Evolutionary conservation across 2,888 invertebrate species (phyloP), one percentile per base, ranked within the genome.

Genomic region (Hirtodrosophila histrioides): DNA sequence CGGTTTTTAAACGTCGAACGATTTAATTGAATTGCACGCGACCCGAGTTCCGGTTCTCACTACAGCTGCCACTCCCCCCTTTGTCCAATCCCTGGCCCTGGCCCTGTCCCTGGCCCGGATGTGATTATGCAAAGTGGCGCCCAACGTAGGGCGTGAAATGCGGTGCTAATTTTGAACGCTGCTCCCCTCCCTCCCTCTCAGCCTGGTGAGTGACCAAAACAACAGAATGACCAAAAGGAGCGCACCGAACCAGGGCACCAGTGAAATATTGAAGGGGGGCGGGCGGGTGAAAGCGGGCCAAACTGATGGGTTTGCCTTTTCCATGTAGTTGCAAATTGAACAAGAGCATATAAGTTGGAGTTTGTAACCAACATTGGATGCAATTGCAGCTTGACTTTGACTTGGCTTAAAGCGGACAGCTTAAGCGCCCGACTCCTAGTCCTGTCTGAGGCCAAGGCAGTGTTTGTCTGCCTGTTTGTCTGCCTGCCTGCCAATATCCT

Each of bases 11-110:
- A 51, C 74, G 77, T 62, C 70, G 84, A 83, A 60, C 86, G 80
- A 80, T 83, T 81, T 81, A 81, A 81, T 81, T 81, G 84, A 81
- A 81, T 81, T 65, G 86, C 73, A 49, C 53, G 56, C 58, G 63
- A 62, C 56, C 66, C 75, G 31, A 70, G 60, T 48, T 37, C 51
- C 49, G 23, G 17, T 39, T 29, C 43, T 10, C 37, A 43, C 12
- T 49, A 39, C 9, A n/a, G 9, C 11, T 29, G 29, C 41, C 11
- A 23, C 40, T 8, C 24, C n/a, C 24, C 11, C 39, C 55, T 29
- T 24, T n/a, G 0, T 17, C n/a, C 12, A 1, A n/a, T 6, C 29
- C 6, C n/a, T 4, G 29, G 7, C 24, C 0, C 24, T 45, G 6
- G 24, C 8, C 3, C 31, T 7, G 9, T 23, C 11, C 35, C n/a